Evolutionary conservation across 2,888 invertebrate genomes (phyloP), one percentile per base, ranked within the genome.

Genomic region (Microdon myrmicae): DNA sequence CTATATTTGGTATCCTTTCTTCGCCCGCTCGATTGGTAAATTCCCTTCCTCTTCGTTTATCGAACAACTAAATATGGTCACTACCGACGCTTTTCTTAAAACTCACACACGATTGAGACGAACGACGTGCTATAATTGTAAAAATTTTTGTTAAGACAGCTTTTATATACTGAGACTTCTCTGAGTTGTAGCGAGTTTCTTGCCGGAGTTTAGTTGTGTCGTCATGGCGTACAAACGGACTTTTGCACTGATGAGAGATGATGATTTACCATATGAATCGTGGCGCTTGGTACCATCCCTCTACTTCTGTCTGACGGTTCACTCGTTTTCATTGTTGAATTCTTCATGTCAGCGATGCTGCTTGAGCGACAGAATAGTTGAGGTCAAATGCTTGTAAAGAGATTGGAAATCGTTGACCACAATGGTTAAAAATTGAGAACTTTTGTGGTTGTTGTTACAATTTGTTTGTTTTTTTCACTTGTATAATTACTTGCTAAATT

Each of bases 111-210:
- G 64, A 64, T 58, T 53, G 58, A 47, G 58, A 53, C 64, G 58
- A 58, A 38, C 58, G 64, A 64, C 64, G 64, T 58, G 51, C 64
- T 64, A 47, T 64, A 58, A 64, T 64, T 64, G 64, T 64, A 51
- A 41, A 60, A 53, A 53, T 51, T 45, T 56, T 64, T 58, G 64
- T 47, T 64, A 53, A 64, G 47, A 45, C 51, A 64, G 58, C 64
- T 64, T 64, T 64, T 64, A 64, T 64, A 64, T 64, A 58, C 51
- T 47, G 58, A 64, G 37, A 64, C 61, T 45, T 51, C 45, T 51
- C 45, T 45, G 45, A n/a, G 45, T 29, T 45, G 37, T 44, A 56
- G 56, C 35, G 41, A 32, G 45, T 45, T 51, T 25, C 22, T 43
- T 32, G 26, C 20, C 34, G 41, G 35, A 39, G 31, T 26, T 64